Percentiles rank a stretch among this genome's conserved stretches.
phyloP scores from a whole-genome alignment of 2,888 invertebrate species.

The Apeira syringaria region DNA sequence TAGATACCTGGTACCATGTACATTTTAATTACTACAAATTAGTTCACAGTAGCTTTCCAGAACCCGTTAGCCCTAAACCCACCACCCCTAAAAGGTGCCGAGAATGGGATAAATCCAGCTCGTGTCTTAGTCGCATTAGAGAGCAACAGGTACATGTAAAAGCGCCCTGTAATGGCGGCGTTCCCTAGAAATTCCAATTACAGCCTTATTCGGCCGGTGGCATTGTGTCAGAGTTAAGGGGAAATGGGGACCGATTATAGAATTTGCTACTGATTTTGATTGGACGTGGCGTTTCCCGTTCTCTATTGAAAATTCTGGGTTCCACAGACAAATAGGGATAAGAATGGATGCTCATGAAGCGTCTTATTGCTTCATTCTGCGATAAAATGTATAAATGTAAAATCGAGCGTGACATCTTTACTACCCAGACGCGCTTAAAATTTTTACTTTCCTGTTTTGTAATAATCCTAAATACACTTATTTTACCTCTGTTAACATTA shows the following conservation, averaged over 20 bases:
- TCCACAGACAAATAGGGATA: not conserved
- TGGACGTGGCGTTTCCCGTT: not conserved
- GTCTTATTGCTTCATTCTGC: no score
- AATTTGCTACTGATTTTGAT: constrained; percentile 12
- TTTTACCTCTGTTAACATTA: no score
- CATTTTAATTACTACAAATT: constrained; percentile 8
- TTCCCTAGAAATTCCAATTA: constrained; percentile 68
- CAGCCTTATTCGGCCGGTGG: constrained; percentile 60
- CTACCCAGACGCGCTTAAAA: no score
- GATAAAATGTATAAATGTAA: no score
- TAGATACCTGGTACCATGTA: not conserved
- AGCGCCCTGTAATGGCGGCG: constrained; percentile 17
- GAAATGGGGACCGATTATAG: constrained; percentile 14
- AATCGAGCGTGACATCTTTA: no score
- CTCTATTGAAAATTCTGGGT: not conserved
- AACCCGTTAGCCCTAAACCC: constrained; percentile 8
- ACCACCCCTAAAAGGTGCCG: constrained; percentile 10
- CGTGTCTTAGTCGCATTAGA: constrained; percentile 16
- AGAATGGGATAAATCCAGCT: constrained; percentile 9
- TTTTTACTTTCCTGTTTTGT: no score
- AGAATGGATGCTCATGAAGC: no score
- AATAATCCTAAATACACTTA: no score
- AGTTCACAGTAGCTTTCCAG: not conserved
- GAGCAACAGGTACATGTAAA: constrained; percentile 16
- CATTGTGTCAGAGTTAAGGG: constrained; percentile 17